Evolutionary conservation across 2,797 vertebrate genomes (phyloP).

Genomic region (Sebastes baramenuke): DNA sequence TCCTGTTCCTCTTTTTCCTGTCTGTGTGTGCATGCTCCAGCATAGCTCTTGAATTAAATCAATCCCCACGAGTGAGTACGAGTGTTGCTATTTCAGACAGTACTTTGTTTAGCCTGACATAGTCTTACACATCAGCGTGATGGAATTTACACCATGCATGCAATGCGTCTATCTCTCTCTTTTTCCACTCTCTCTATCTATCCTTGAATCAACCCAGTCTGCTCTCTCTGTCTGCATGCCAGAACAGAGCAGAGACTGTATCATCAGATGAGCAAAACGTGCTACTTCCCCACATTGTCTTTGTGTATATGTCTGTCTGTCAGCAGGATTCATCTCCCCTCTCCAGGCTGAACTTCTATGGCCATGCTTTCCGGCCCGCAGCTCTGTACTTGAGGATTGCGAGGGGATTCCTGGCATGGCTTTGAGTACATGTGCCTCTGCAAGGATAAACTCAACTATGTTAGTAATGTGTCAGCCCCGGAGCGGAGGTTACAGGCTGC

Average conservation of each 20-base stretch:
- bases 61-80: neutral
- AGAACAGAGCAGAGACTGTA: neutral
- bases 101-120: conserved; percentile 37
- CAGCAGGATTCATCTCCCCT: conserved; percentile 10
- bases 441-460: conserved; percentile 78
- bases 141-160: conserved; percentile 55
- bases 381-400: conserved; percentile 28
- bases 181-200: conserved; percentile 31
- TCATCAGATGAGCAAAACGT: conserved; percentile 18
- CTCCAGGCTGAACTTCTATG: conserved; percentile 36
- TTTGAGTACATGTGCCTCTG: conserved; percentile 74
- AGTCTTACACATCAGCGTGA: conserved; percentile 36
- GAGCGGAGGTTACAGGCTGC: conserved; percentile 64
- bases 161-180: conserved; percentile 21
- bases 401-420: conserved; percentile 70
- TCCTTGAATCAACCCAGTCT: conserved; percentile 51
- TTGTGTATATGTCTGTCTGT: conserved; percentile 12
- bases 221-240: conserved; percentile 45
- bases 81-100: conserved; percentile 27
- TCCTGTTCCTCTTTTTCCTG: neutral
- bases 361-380: conserved; percentile 44
- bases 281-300: conserved; percentile 27
- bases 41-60: conserved; percentile 7
- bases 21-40: neutral
- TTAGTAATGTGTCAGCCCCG: conserved; percentile 71